These are phyloP conservation scores for Didymodactylos carnosus DNA, from an alignment of 2,888 invertebrate species.

Conservation along the genomic window DNA sequence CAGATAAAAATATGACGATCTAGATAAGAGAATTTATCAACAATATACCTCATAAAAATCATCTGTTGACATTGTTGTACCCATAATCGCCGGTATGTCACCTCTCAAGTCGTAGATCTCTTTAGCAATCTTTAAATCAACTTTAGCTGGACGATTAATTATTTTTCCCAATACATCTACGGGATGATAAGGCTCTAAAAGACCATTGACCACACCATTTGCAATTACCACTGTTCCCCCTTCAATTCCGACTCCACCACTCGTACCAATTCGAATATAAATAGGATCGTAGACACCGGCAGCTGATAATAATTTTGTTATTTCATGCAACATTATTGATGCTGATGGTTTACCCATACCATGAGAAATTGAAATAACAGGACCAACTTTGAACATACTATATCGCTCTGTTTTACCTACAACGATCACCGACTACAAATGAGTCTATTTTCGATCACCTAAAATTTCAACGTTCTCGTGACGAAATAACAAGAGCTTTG, in stretches of 20 bases:
- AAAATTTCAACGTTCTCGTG: too few species aligned
- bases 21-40: too few species aligned
- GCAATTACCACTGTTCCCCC: conserved; percentile 73
- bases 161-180: conserved; percentile 28
- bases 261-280: conserved; percentile 77
- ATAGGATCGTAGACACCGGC: conserved; percentile 59
- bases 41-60: conserved; percentile 99
- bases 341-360: conserved; percentile 95
- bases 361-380: conserved; percentile 65
- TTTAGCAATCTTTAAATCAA: conserved; percentile 57
- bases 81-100: conserved; percentile 50
- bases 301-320: conserved; percentile 84
- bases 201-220: conserved; percentile 71
- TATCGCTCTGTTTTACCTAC: conserved; percentile 66
- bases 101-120: conserved; percentile 54
- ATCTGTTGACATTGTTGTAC: conserved; percentile 83
- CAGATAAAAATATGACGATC: too few species aligned
- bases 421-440: too few species aligned
- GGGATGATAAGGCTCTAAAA: conserved; percentile 44
- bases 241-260: conserved; percentile 61
- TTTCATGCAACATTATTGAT: conserved; percentile 77
- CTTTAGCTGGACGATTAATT: conserved; percentile 48
- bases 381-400: conserved; percentile 83
- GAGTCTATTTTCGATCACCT: too few species aligned
- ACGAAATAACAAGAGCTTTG: too few species aligned